These are phyloP conservation scores for Prosapia bicincta DNA, from an alignment of 2,888 invertebrate species.

Conservation along the genomic window DNA sequence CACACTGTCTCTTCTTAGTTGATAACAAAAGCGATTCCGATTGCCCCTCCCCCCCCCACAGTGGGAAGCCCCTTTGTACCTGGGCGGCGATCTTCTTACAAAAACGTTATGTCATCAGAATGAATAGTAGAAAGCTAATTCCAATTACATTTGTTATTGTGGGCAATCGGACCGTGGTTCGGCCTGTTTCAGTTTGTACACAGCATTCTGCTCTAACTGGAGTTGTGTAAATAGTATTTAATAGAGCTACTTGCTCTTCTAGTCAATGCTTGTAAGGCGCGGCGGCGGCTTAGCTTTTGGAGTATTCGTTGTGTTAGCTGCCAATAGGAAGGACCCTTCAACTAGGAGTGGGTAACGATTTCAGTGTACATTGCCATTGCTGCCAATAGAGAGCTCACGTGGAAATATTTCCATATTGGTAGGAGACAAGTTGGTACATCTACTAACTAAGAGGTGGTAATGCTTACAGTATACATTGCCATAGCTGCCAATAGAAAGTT, in stretches of 20 bases:
- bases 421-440: no score
- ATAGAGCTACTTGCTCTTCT: background rate
- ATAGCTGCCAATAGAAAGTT: no score
- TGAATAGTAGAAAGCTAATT: background rate
- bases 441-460: no score
- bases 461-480: no score
- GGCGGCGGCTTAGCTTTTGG: no score
- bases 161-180: background rate
- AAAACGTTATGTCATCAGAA: background rate
- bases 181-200: background rate
- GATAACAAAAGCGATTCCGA: slow-evolving; percentile 2
- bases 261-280: no score
- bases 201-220: background rate
- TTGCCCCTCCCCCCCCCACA: background rate
- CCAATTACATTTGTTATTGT: slow-evolving; percentile 2
- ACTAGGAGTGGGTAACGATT: no score
- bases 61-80: background rate
- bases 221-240: background rate
- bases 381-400: no score
- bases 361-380: no score
- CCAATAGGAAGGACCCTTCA: no score
- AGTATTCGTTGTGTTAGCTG: no score
- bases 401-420: no score
- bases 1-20: background rate
- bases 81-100: background rate